Evolutionary conservation across 1,140 invertebrate species (phyloP), one percentile per base, ranked within the genome.

Genomic region (Ganaspis sp.): DNA sequence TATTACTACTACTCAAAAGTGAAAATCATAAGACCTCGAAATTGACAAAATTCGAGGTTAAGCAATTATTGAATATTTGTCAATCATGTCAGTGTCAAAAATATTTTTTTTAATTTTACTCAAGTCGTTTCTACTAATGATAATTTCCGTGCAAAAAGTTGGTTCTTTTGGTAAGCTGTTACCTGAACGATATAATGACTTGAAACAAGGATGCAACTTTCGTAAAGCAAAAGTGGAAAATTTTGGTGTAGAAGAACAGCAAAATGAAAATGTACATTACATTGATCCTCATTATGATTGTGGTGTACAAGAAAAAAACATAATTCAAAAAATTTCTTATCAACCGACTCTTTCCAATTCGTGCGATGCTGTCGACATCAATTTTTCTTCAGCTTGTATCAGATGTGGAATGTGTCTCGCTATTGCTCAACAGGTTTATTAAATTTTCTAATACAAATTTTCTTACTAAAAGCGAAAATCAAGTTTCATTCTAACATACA

Each of bases 401-500:
- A 83, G 82, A 84, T 90, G 88, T 49, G 82, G 84, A 69, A 82
- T 88, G 49, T 90, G 88, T 17, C 74, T 87, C 11, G 84, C 84
- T 0, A 82, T 90, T 29, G 87, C 87, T 64, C 82, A 86, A 38
- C 76, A 87, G 85, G 88, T 88, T 75, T 58, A 45, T 29, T 64
- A 3, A 49, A 21, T 21, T 3, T 1, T 5, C 21, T 54, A 26
- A 38, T 26, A 26, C 8, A 58, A 4, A 29, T 58, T 34, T 34
- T 34, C 6, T n/a, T n/a, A n/a, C n/a, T n/a, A n/a, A n/a, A n/a
- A n/a, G n/a, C n/a, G n/a, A n/a, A n/a, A n/a, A n/a, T n/a, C n/a
- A n/a, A n/a, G n/a, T n/a, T n/a, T n/a, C n/a, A n/a, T n/a, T n/a
- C n/a, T n/a, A n/a, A n/a, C n/a, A n/a, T n/a, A n/a, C n/a, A n/a